Evolutionary conservation across 2,888 invertebrate species (phyloP).

Genomic region (Dasypolia templi): DNA sequence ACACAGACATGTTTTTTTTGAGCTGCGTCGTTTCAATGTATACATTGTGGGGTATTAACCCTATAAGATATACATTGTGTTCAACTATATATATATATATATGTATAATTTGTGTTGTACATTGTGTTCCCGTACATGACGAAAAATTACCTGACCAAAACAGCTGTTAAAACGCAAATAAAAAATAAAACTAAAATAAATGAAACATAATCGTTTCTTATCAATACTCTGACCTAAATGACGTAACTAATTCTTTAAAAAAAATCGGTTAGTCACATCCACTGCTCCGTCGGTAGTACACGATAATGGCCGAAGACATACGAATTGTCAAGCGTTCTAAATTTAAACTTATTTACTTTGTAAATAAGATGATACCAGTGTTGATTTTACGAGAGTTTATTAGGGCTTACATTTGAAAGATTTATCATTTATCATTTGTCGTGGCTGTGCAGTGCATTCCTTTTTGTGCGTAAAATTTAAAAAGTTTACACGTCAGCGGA

Average conservation of each 20-base stretch:
- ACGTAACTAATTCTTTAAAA: conserved; percentile 37
- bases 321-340: conserved; percentile 48
- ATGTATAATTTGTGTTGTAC: too few species aligned
- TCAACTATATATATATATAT: too few species aligned
- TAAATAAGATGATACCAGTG: conserved; percentile 54
- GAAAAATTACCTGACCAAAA: conserved; percentile 2
- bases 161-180: conserved; percentile 33
- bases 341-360: conserved; percentile 50
- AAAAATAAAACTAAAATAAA: background rate
- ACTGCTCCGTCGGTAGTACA: conserved; percentile 18
- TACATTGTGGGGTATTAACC: too few species aligned
- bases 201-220: conserved; percentile 29
- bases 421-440: conserved; percentile 35
- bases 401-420: conserved; percentile 38
- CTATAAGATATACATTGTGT: too few species aligned
- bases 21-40: too few species aligned
- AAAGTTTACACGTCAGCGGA: conserved; percentile 21
- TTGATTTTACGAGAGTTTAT: conserved; percentile 45
- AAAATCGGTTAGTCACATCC: conserved; percentile 45
- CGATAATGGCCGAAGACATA: conserved; percentile 60
- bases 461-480: conserved; percentile 9
- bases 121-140: too few species aligned
- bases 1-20: too few species aligned
- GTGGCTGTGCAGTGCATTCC: conserved; percentile 29
- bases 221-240: conserved; percentile 46